Conservation (phyloP, 1,140 invertebrate genomes). For the Drosophila kurseongensis region DNA sequence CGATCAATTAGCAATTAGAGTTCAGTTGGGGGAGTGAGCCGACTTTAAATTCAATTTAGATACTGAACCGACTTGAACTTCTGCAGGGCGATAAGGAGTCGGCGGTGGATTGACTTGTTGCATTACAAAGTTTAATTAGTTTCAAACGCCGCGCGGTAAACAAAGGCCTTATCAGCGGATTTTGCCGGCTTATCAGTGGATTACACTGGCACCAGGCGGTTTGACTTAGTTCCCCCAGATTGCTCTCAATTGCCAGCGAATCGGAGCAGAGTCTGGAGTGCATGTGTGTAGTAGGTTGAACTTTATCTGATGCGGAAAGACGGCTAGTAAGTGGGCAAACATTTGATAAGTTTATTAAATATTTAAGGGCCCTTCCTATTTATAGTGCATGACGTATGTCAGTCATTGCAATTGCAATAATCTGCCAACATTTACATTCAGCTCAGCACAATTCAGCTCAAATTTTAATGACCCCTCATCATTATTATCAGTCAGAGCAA, state of each 20-base stretch:
- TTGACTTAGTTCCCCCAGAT: conserved; percentile 41
- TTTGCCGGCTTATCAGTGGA: conserved; percentile 45
- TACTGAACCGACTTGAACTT: conserved; percentile 37
- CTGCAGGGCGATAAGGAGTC: neutral
- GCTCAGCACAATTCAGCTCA: conserved; percentile 14
- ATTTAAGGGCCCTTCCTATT: conserved; percentile 30
- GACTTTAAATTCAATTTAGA: conserved; percentile 57
- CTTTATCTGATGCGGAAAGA: conserved; percentile 45
- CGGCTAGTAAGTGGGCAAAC: conserved; percentile 16
- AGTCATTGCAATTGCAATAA: conserved; percentile 29
- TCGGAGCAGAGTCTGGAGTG: conserved; percentile 9
- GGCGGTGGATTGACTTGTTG: conserved; percentile 21
- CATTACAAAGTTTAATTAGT: conserved; percentile 61
- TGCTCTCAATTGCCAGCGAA: conserved; percentile 46
- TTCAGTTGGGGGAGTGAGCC: conserved; percentile 11
- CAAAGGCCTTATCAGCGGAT: conserved; percentile 60
- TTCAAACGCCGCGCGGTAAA: conserved; percentile 36
- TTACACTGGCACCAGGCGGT: conserved; percentile 53
- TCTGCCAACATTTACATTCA: conserved; percentile 32
- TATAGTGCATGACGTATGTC: conserved; percentile 19
- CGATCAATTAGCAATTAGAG: conserved; percentile 55
- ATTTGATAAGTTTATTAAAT: conserved; percentile 51
- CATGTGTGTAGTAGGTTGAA: conserved; percentile 16
- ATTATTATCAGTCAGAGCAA: conserved; percentile 22
- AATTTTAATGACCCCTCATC: conserved; percentile 43